Conservation (phyloP, 1,140 invertebrate species). For the Drosophila mauritiana region DNA sequence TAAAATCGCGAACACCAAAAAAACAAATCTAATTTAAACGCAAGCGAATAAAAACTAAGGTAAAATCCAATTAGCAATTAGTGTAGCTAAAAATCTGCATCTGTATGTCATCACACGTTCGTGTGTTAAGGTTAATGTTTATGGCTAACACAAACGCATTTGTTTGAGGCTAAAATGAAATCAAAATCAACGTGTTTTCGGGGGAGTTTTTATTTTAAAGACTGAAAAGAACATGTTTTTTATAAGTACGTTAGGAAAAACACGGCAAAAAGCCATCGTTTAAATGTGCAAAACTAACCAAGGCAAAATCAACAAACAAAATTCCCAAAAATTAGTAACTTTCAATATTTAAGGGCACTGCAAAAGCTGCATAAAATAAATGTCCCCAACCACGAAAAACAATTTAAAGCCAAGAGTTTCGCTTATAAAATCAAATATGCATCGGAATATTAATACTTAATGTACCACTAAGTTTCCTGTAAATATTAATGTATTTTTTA, state of each 20-base stretch:
- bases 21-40: slow-evolving; percentile 64
- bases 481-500: slow-evolving; percentile 65
- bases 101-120: slow-evolving; percentile 32
- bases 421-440: slow-evolving; percentile 57
- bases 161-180: slow-evolving; percentile 38
- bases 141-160: slow-evolving; percentile 17
- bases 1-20: slow-evolving; percentile 51
- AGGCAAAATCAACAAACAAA: slow-evolving; percentile 5
- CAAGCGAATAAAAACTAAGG: slow-evolving; percentile 46
- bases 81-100: slow-evolving; percentile 56
- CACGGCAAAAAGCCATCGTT: slow-evolving; percentile 3
- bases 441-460: slow-evolving; percentile 49
- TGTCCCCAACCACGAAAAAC: slow-evolving; percentile 17
- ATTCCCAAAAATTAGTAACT: slow-evolving; percentile 27
- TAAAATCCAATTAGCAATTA: slow-evolving; percentile 67
- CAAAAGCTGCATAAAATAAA: slow-evolving; percentile 8
- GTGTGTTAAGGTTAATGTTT: slow-evolving; percentile 33
- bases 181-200: slow-evolving; percentile 30
- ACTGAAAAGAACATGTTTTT: slow-evolving; percentile 57
- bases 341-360: slow-evolving; percentile 22
- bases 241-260: slow-evolving; percentile 7
- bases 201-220: slow-evolving; percentile 63
- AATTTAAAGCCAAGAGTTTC: slow-evolving; percentile 31
- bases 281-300: background rate
- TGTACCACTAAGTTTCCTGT: slow-evolving; percentile 59